phyloP scores from a whole-genome alignment of 2,113 vertebrate genomes.

The Mesoclemmys tuberculata region DNA sequence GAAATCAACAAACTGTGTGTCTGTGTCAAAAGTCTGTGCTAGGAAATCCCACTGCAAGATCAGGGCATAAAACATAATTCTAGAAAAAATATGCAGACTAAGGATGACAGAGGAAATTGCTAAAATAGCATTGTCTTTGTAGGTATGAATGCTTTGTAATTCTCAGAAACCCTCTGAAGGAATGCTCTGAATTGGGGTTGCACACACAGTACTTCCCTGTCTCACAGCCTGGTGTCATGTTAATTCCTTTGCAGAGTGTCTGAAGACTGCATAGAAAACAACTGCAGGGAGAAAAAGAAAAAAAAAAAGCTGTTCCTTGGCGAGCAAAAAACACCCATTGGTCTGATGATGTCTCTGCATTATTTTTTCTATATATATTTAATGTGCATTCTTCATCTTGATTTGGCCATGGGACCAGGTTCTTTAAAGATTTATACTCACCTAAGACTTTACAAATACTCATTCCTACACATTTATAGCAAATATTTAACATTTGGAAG shows the following conservation, averaged over 20 bases:
- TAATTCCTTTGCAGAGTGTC: slow-evolving; percentile 70
- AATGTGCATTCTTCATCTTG: background rate
- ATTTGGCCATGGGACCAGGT: background rate
- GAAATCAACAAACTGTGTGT: background rate
- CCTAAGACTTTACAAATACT: background rate
- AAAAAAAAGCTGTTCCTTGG: background rate
- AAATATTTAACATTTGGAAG: background rate
- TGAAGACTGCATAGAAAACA: slow-evolving; percentile 68
- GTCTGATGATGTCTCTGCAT: slow-evolving; percentile 60
- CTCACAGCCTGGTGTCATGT: slow-evolving; percentile 65
- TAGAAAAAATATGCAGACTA: background rate
- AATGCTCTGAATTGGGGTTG: slow-evolving; percentile 7
- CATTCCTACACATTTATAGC: background rate
- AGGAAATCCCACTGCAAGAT: background rate
- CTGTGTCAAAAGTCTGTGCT: background rate
- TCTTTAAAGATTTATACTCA: background rate
- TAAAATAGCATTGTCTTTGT: background rate
- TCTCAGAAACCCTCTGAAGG: slow-evolving; percentile 11
- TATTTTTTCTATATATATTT: background rate
- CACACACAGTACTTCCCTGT: slow-evolving; percentile 55
- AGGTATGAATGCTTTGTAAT: background rate
- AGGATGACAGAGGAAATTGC: background rate
- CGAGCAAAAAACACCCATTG: slow-evolving; percentile 35
- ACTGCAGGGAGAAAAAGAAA: slow-evolving; percentile 46
- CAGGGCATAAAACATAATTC: background rate